Evolutionary conservation across 2,797 vertebrate genomes (phyloP), one percentile per base, ranked within the genome.

Genomic region (Onychomys leucogaster): DNA sequence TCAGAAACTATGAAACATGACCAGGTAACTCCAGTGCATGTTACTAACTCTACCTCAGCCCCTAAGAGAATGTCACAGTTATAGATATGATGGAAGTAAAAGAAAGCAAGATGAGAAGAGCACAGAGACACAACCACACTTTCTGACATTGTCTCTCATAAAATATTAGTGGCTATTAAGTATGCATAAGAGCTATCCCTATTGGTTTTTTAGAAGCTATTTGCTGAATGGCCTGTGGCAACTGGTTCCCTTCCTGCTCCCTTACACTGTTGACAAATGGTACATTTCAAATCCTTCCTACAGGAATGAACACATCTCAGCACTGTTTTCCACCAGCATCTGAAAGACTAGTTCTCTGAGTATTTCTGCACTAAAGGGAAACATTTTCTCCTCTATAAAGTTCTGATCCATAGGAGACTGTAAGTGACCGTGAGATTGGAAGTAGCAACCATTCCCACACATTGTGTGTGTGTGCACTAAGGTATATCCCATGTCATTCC

Each of bases 91-190:
- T 76, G 37, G 41, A 77, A 76, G 34, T 52, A 46, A 34, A 43
- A 67, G 49, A 77, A 95, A 57, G 49, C 65, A 89, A 86, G 34
- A 41, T 8, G 59, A 3, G 86, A 86, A 49, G 65, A 80, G 91
- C 61, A 61, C 27, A 23, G 19, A 75, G 67, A 73, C n/a, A 89
- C 25, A 84, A 27, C 46, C 63, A 92, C 69, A 37, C 73, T 84
- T 95, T 83, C 84, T 78, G 65, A 37, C 17, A 91, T 13, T 63
- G 82, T 59, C 69, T 43, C 52, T 96, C 49, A 43, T 94, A 82
- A 92, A 90, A 73, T 63, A 55, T 93, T 77, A 92, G 61, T 29
- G 73, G 37, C 78, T 92, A 81, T 75, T 93, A 96, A 92, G 84
- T 90, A 91, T 89, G n/a, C 7, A 17, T 77, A 87, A 92, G 52